Conservation (phyloP, 2,797 vertebrate genomes). For the Eleutherodactylus coqui region DNA sequence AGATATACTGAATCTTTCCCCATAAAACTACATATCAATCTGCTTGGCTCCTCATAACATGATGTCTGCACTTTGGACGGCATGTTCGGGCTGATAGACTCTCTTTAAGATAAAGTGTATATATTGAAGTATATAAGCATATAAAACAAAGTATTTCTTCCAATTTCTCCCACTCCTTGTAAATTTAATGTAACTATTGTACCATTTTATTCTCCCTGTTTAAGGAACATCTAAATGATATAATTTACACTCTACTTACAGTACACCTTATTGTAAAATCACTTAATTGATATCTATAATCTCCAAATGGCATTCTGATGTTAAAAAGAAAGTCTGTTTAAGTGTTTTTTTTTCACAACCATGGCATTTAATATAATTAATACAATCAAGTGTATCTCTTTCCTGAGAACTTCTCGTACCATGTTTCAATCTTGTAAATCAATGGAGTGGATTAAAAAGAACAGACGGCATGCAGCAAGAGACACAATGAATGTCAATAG, state of each 20-base stretch:
- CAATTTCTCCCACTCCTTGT: neutral
- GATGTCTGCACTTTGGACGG: too few species aligned
- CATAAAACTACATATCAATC: too few species aligned
- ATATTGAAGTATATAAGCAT: neutral
- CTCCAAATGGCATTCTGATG: slow-evolving; percentile 38
- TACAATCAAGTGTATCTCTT: slow-evolving; percentile 53
- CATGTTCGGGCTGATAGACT: too few species aligned
- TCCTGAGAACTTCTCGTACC: slow-evolving; percentile 53
- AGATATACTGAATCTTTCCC: too few species aligned
- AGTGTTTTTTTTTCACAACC: slow-evolving; percentile 36
- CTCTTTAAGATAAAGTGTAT: neutral
- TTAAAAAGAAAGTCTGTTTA: slow-evolving; percentile 50
- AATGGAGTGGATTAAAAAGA: slow-evolving; percentile 64
- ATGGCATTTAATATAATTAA: slow-evolving; percentile 62
- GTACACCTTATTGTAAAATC: slow-evolving; percentile 47
- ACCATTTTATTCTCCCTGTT: slow-evolving; percentile 11
- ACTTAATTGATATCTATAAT: slow-evolving; percentile 42
- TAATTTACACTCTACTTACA: slow-evolving; percentile 37
- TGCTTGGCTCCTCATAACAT: too few species aligned
- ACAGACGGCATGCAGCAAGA: slow-evolving; percentile 61
- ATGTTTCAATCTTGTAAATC: slow-evolving; percentile 64
- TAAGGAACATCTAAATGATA: slow-evolving; percentile 48
- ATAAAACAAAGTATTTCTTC: neutral
- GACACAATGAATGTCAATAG: slow-evolving; percentile 63
- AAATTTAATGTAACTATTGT: slow-evolving; percentile 18